Evolutionary conservation across 2,888 invertebrate genomes (phyloP).

Genomic region (Sepioteuthis lessoniana): DNA sequence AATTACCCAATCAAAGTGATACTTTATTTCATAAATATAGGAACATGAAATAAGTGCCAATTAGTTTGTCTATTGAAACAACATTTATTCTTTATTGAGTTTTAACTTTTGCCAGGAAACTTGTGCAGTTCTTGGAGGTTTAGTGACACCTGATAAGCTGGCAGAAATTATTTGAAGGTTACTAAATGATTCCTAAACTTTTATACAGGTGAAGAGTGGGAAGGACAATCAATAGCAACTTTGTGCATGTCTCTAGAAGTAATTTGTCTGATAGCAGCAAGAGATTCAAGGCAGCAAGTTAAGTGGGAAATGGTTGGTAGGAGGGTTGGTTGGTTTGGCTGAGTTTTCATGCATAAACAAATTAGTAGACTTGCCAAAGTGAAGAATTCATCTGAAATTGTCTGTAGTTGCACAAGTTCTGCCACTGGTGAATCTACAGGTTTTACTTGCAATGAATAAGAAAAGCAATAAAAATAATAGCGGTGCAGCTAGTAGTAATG

Average conservation of each 20-base stretch:
- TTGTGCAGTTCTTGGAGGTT: background rate
- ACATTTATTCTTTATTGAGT: background rate
- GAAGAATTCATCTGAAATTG: constrained; percentile 20
- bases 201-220: background rate
- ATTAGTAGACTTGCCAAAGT: constrained; percentile 11
- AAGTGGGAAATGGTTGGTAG: background rate
- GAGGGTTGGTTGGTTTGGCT: background rate
- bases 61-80: background rate
- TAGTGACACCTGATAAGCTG: background rate
- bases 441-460: background rate
- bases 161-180: background rate
- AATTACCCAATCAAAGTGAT: background rate
- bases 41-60: background rate
- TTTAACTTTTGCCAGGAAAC: background rate
- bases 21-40: background rate
- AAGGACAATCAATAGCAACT: background rate
- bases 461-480: background rate
- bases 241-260: constrained; percentile 21
- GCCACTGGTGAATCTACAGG: constrained; percentile 33
- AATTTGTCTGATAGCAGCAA: constrained; percentile 18
- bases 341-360: constrained; percentile 33
- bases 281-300: background rate
- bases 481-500: background rate
- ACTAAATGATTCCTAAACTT: constrained; percentile 1
- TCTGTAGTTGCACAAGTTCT: constrained; percentile 33